Evolutionary conservation across 2,113 vertebrate genomes (phyloP), one percentile per base, ranked within the genome.

Genomic region (Gymnocephalus cernua): DNA sequence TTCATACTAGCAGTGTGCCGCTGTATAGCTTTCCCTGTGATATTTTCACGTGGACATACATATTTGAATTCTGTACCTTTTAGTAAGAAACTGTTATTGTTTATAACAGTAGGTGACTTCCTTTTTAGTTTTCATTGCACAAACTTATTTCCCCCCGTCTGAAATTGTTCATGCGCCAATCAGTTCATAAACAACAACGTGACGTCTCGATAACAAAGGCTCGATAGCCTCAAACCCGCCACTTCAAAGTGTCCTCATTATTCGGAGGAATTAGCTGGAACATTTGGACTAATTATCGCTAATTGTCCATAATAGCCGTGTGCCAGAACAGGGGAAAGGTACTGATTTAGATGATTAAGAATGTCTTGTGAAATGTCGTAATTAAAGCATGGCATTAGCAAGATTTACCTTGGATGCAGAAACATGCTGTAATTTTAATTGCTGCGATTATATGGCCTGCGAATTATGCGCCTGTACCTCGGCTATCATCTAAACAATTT

Each of bases 271-370:
- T 93, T 93, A 95, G 84, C 77, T 54, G 74, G 87, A 91, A 89
- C 89, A 88, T 94, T 93, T 88, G 84, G 80, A 87, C 90, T 94
- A 95, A 95, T 95, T 95, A 85, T 54, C 61, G 63, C 91, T 95
- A 95, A 95, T 95, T 95, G 91, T 76, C 85, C 89, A 58, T 93
- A 94, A 95, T 93, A 93, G 86, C 89, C 79, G 74, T 87, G 90
- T 82, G 91, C 93, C 83, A 86, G 93, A 90, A 81, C 86, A 91
- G 81, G 89, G 86, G 83, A 90, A 86, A 80, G 88, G 83, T 89
- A 77, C 91, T 93, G 93, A 93, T 95, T 95, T 90, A 93, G 88
- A 86, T 95, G 88, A 95, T 95, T 94, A 93, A 92, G 89, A 92
- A 92, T 90, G 86, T 88, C 90, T 95, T 90, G 89, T 86, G 91